phyloP scores from a whole-genome alignment of 2,888 invertebrate species.

The Heliconius erato region DNA sequence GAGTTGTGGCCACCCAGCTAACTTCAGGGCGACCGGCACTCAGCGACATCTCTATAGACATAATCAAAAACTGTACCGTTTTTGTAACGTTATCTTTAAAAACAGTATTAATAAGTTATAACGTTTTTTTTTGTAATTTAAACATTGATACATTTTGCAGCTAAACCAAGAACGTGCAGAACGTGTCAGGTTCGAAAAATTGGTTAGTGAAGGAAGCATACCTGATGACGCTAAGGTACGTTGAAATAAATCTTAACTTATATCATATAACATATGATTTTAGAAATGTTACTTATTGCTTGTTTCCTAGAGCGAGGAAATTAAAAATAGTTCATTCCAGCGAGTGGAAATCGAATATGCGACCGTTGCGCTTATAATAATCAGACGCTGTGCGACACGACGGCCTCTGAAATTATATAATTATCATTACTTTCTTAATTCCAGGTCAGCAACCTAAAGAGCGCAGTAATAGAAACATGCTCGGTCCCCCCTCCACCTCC shows the following conservation, averaged over 20 bases:
- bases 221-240: conserved; percentile 96
- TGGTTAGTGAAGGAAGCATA: conserved; percentile 95
- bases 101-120: background rate
- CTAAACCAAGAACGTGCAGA: conserved; percentile 92
- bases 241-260: background rate
- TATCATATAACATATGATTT: no score
- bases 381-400: no score
- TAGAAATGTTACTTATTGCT: no score
- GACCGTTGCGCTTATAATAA: no score
- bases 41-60: no score
- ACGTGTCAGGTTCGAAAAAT: conserved; percentile 92
- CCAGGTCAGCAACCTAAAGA: conserved; percentile 81
- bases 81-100: no score
- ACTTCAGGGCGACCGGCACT: no score
- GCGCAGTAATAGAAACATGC: conserved; percentile 78
- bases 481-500: conserved; percentile 68
- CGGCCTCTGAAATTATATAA: background rate
- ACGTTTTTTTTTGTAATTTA: background rate
- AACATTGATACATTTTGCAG: conserved; percentile 55
- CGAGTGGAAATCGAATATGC: background rate
- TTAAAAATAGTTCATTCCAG: no score
- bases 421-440: background rate
- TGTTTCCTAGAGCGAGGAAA: no score
- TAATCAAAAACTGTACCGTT: no score
- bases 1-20: no score